Base-by-base conservation (phyloP, 2,113 vertebrate species). In the Otus sunia region DNA sequence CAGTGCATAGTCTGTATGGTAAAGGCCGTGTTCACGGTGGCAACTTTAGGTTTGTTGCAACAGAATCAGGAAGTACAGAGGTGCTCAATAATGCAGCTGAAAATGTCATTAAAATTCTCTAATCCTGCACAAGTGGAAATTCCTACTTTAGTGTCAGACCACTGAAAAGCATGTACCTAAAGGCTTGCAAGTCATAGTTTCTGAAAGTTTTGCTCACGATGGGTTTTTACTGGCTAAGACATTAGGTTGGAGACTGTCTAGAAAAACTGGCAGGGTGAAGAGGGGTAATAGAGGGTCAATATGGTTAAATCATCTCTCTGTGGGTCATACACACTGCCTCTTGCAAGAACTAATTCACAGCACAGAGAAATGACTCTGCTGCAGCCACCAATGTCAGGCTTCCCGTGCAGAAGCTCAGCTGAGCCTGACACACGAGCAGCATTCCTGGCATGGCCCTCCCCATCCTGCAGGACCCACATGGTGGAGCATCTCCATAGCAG, bases 1-100 rank as follows among this genome's bases (percentile, higher is more conserved):
- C 1, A 0, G 30, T 1, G 4, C 20, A 53, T n/a, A 62, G 21
- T 15, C 34, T 47, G 15, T 37, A 3, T 36, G 64, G n/a, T 17
- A 53, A 73, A 92, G 6, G 13, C 9, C 2, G 0, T 20, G 49
- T 27, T 88, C 47, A 45, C 23, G 43, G 53, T 43, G 45, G 19
- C 36, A 64, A 21, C 8, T 56, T 72, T 29, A 53, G 12, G 15
- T 59, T 50, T 50, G 37, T 27, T 17, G 13, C 49, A 67, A 10
- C 0, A 22, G 26, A 45, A n/a, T 34, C 2, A 12, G 49, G 66
- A 87, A 78, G 15, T 34, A 11, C 22, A 20, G 45, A 58, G 19
- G 4, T 49, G 22, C 21, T 52, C 12, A 29, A 27, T 47, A 50
- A 58, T 2, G 0, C 12, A 45, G 29, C 23, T 59, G 25, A 36